Conservation (phyloP, 2,797 vertebrate genomes). For the Spizella passerina region DNA sequence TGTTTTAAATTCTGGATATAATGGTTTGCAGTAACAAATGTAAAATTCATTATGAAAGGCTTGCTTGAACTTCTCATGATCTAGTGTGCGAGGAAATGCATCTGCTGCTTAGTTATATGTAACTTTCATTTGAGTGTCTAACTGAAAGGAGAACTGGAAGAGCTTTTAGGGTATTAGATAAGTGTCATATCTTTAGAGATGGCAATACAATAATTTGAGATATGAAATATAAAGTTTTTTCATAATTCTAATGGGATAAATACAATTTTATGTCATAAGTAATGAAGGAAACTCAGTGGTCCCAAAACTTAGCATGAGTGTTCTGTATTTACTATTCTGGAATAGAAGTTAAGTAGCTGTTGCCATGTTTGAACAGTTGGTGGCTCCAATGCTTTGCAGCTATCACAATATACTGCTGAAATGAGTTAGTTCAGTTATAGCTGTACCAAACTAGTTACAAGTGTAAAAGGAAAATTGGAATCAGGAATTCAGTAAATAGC, state of each 20-base stretch:
- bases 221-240: not conserved
- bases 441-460: not conserved
- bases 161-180: not conserved
- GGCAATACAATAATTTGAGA: not conserved
- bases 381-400: slow-evolving; percentile 77
- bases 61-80: not conserved
- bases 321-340: not conserved
- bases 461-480: not conserved
- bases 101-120: not conserved
- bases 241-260: not conserved
- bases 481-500: not conserved
- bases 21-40: not conserved
- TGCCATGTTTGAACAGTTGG: slow-evolving; percentile 79
- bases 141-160: not conserved
- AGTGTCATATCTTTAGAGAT: not conserved
- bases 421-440: not conserved
- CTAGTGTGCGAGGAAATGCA: not conserved
- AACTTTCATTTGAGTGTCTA: not conserved
- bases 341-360: slow-evolving; percentile 12
- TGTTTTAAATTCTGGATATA: not conserved
- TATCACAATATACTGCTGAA: not conserved
- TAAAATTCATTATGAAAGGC: not conserved
- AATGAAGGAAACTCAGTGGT: not conserved
- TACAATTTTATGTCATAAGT: not conserved
- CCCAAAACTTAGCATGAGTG: not conserved